Evolutionary conservation across 2,797 vertebrate species (phyloP).

Genomic region (Rhyacichthys aspro): DNA sequence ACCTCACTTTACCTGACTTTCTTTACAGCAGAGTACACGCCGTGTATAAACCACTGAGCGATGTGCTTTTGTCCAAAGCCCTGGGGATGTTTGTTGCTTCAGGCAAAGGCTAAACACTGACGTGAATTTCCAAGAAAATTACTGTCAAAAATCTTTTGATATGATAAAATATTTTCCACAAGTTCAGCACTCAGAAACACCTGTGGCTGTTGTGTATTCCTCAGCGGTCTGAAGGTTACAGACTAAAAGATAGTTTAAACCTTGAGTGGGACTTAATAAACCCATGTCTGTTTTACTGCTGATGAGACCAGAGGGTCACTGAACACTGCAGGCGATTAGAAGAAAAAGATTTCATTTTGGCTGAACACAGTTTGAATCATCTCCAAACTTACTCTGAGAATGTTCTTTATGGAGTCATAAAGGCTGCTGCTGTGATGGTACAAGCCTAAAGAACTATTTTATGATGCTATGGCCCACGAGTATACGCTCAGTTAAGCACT

Average conservation of each 20-base stretch:
- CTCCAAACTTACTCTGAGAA: not conserved
- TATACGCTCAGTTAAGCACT: constrained; percentile 13
- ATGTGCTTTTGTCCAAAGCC: constrained; percentile 28
- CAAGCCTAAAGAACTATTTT: constrained; percentile 38
- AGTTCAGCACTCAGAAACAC: constrained; percentile 3
- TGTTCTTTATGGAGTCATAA: constrained; percentile 24
- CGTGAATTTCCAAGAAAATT: constrained; percentile 27
- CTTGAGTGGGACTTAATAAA: not conserved
- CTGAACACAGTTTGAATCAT: not conserved
- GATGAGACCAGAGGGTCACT: not conserved
- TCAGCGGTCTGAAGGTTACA: constrained; percentile 11
- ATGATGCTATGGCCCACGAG: constrained; percentile 17
- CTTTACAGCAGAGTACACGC: not conserved
- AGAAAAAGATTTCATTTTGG: not conserved
- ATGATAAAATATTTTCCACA: constrained; percentile 22
- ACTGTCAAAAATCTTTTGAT: constrained; percentile 34
- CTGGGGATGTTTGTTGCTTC: constrained; percentile 28
- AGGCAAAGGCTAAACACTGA: constrained; percentile 23
- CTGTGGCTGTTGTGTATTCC: not conserved
- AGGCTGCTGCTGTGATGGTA: not conserved
- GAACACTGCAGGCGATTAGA: not conserved
- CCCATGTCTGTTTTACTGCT: not conserved
- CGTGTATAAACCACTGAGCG: constrained; percentile 10
- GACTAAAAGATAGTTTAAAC: not conserved
- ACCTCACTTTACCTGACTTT: constrained; percentile 12